A percentile compares a stretch with the other conserved stretches of the same genome.
Conservation (phyloP, 2,113 vertebrate genomes). For the Garra rufa region DNA sequence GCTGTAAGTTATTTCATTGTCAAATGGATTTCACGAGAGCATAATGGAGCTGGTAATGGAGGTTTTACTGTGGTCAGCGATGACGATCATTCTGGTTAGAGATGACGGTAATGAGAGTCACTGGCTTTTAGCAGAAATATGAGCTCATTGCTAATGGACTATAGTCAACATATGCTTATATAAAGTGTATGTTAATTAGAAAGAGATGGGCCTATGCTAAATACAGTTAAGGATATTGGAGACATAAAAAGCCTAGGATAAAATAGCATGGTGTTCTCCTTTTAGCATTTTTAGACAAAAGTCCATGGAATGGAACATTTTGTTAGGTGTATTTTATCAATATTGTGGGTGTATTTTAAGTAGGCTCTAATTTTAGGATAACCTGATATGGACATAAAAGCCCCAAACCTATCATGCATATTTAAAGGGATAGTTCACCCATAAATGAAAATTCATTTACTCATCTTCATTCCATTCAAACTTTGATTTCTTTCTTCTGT, state of each 20-base stretch:
- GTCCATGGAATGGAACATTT: background rate
- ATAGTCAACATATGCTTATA: conserved; percentile 9
- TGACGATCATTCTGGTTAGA: conserved; percentile 25
- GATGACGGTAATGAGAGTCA: conserved; percentile 32
- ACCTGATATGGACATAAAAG: background rate
- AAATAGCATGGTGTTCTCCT: background rate
- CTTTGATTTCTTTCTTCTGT: background rate
- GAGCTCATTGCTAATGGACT: conserved; percentile 51
- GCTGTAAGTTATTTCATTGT: conserved; percentile 35
- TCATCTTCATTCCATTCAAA: too few species aligned
- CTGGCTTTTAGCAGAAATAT: conserved; percentile 62
- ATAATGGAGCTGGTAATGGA: conserved; percentile 57
- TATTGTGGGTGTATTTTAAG: too few species aligned
- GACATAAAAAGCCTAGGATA: background rate
- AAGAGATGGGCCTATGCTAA: background rate
- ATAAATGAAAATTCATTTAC: too few species aligned
- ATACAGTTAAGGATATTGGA: background rate
- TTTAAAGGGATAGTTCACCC: background rate
- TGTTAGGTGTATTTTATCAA: background rate
- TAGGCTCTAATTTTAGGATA: background rate
- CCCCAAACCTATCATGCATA: background rate
- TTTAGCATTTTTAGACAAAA: background rate
- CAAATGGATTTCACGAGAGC: conserved; percentile 51
- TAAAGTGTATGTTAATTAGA: background rate
- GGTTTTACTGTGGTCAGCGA: conserved; percentile 45